Conservation (phyloP, 2,113 vertebrate genomes). For the Anguilla rostrata region DNA sequence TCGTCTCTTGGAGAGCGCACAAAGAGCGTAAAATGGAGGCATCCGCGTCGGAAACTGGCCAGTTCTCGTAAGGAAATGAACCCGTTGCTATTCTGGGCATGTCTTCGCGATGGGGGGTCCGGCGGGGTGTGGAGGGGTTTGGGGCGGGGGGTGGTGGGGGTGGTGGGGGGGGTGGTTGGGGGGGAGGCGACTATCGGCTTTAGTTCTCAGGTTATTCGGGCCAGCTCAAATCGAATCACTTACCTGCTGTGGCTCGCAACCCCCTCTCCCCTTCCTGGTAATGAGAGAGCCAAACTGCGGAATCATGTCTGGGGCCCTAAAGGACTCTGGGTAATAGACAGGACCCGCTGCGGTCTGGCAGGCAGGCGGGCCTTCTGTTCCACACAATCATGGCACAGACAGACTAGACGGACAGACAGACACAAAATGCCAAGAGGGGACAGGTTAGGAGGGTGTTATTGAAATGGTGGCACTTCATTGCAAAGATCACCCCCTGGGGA, state of each 20-base stretch:
- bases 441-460: not conserved
- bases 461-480: slow-evolving; percentile 31
- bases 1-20: too few relatives aligned
- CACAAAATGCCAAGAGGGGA: not conserved
- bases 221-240: slow-evolving; percentile 47
- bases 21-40: not conserved
- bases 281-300: slow-evolving; percentile 26
- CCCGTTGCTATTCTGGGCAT: not conserved
- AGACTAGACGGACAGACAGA: slow-evolving; percentile 31
- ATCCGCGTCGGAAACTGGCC: slow-evolving; percentile 13
- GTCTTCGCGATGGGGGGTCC: slow-evolving; percentile 1
- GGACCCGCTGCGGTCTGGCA: slow-evolving; percentile 12
- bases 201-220: slow-evolving; percentile 53
- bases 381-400: slow-evolving; percentile 25
- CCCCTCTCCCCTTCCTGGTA: slow-evolving; percentile 39
- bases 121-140: too few relatives aligned
- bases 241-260: not conserved
- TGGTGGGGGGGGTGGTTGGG: not conserved
- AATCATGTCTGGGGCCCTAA: slow-evolving; percentile 37
- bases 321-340: slow-evolving; percentile 30
- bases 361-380: slow-evolving; percentile 10
- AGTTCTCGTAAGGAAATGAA: slow-evolving; percentile 9
- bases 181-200: slow-evolving; percentile 13
- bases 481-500: too few relatives aligned
- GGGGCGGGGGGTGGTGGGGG: not conserved